A percentile compares a stretch with the other conserved stretches of the same genome.
These are phyloP conservation scores for Pseudomyrmex cubaensis DNA, from an alignment of 1,140 invertebrate species.

Conservation along the genomic window DNA sequence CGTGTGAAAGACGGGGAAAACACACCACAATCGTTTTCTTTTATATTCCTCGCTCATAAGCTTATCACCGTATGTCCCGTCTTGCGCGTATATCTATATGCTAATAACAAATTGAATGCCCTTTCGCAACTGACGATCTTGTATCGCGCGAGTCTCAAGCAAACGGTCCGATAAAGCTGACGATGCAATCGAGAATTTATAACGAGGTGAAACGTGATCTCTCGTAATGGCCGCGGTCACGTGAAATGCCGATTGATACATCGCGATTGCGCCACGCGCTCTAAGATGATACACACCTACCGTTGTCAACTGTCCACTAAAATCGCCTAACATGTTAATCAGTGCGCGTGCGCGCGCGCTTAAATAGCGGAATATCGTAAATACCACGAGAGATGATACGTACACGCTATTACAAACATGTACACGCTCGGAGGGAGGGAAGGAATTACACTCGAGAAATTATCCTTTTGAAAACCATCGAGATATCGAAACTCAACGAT, in stretches of 20 bases:
- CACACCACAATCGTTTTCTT: slow-evolving; percentile 32
- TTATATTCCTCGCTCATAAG: slow-evolving; percentile 15
- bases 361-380: neutral
- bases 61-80: slow-evolving; percentile 7
- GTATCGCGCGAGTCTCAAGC: neutral
- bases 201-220: slow-evolving; percentile 44
- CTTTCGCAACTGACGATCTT: slow-evolving; percentile 23
- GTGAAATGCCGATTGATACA: neutral
- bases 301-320: neutral
- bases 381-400: slow-evolving; percentile 6
- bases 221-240: slow-evolving; percentile 27
- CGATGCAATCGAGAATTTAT: slow-evolving; percentile 42
- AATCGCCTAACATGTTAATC: slow-evolving; percentile 41
- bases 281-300: slow-evolving; percentile 16
- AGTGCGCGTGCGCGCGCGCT: neutral
- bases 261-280: slow-evolving; percentile 4
- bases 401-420: slow-evolving; percentile 32
- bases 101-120: slow-evolving; percentile 54
- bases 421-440: neutral
- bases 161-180: slow-evolving; percentile 8
- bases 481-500: slow-evolving; percentile 68
- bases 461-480: slow-evolving; percentile 24
- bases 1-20: neutral
- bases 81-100: neutral
- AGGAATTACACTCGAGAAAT: slow-evolving; percentile 43